Conservation (phyloP, 2,113 vertebrate genomes). For the Trogon surrucura region DNA sequence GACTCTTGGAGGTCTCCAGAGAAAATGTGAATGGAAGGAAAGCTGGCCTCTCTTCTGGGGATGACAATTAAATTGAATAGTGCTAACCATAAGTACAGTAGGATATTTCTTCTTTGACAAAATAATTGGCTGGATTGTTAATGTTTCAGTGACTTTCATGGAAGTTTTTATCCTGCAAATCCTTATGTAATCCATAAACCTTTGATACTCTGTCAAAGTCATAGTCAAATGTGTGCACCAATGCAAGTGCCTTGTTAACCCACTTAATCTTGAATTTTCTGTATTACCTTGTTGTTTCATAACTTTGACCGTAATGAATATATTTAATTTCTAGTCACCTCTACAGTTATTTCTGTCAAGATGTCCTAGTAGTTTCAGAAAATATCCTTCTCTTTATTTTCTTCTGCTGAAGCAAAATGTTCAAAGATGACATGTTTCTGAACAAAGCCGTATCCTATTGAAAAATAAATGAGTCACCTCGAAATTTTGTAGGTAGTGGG, state of each 20-base stretch:
- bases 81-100: neutral
- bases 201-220: neutral
- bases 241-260: neutral
- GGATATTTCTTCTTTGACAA: neutral
- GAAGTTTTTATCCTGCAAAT: neutral
- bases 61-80: neutral
- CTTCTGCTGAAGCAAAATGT: neutral
- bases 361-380: neutral
- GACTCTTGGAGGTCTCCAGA: neutral
- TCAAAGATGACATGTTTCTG: neutral
- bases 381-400: neutral
- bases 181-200: neutral
- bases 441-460: neutral
- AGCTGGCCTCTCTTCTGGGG: neutral
- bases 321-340: neutral
- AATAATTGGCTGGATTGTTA: neutral
- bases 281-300: neutral
- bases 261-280: neutral
- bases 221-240: neutral
- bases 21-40: neutral
- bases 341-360: neutral
- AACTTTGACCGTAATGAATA: neutral
- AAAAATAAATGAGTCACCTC: neutral
- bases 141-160: neutral
- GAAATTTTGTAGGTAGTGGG: neutral